phyloP scores from a whole-genome alignment of 2,797 vertebrate species.

The Acrossocheilus wenchowensis region DNA sequence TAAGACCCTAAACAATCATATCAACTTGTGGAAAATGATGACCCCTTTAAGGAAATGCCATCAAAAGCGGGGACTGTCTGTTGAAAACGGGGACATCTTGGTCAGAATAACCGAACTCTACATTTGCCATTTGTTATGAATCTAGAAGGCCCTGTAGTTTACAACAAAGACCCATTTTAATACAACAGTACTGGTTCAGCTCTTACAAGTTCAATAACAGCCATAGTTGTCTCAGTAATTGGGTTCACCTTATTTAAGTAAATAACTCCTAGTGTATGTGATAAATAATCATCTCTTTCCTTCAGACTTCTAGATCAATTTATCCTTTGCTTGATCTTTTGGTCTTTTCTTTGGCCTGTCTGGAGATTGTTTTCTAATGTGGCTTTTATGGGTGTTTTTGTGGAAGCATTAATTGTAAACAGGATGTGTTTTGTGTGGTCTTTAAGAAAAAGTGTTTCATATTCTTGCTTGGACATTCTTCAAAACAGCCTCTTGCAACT shows the following conservation, averaged over 20 bases:
- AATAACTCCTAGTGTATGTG: neutral
- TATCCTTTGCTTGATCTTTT: conserved; percentile 21
- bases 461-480: conserved; percentile 34
- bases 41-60: neutral
- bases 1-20: no score
- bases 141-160: neutral
- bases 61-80: conserved; percentile 12
- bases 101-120: neutral
- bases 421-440: conserved; percentile 48
- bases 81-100: neutral
- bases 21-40: no score
- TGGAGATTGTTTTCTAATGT: conserved; percentile 32
- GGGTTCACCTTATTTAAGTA: conserved; percentile 30
- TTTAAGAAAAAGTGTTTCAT: conserved; percentile 35
- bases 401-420: conserved; percentile 34
- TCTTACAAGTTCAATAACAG: conserved; percentile 40
- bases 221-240: conserved; percentile 41
- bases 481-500: conserved; percentile 24
- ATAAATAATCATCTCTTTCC: neutral
- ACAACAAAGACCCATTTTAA: neutral
- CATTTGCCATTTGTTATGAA: neutral
- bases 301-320: conserved; percentile 1
- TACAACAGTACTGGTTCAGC: conserved; percentile 9
- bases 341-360: conserved; percentile 16
- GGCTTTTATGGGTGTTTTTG: conserved; percentile 42